Evolutionary conservation across 2,113 vertebrate genomes (phyloP).

Genomic region (Heteronetta atricapilla): DNA sequence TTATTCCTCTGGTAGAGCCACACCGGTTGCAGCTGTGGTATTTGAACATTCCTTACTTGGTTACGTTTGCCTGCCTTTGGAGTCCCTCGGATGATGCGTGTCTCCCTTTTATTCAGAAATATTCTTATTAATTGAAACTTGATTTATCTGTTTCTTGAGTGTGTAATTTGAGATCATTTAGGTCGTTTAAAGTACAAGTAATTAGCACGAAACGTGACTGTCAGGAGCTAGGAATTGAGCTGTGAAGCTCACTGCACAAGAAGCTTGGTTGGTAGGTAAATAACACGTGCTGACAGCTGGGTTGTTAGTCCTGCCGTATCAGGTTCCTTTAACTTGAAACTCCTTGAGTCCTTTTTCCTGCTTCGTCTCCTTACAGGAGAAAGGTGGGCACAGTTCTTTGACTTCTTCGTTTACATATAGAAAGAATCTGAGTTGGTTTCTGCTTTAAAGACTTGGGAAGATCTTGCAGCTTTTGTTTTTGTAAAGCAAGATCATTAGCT

Average conservation of each 20-base stretch:
- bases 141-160: neutral
- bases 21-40: neutral
- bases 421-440: neutral
- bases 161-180: neutral
- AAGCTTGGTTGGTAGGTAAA: too few species aligned
- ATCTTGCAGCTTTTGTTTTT: neutral
- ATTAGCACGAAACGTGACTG: neutral
- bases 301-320: neutral
- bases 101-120: neutral
- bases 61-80: neutral
- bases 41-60: rapidly evolving
- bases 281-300: neutral
- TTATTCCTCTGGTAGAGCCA: neutral
- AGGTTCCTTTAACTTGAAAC: neutral
- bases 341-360: neutral
- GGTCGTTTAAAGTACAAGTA: neutral
- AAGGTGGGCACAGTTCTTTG: neutral
- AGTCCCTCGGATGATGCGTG: neutral
- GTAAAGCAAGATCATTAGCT: neutral
- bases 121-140: neutral
- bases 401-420: neutral
- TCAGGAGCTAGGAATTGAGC: neutral
- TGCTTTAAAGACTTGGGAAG: neutral
- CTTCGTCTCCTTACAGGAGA: neutral
- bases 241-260: neutral